These are phyloP conservation scores for Drosophila neocordata DNA, from an alignment of 1,140 invertebrate genomes.

Conservation along the genomic window DNA sequence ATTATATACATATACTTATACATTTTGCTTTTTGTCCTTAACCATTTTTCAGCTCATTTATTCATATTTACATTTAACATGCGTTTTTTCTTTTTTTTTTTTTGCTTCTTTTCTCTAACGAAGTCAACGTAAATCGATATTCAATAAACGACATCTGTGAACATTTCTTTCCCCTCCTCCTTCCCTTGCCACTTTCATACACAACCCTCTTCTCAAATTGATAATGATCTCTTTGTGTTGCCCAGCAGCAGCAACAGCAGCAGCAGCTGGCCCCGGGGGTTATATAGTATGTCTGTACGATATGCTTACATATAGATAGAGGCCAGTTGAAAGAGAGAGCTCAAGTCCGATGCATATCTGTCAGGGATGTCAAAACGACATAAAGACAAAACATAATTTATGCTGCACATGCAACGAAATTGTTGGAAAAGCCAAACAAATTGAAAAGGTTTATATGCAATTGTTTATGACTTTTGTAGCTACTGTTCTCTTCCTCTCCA, in stretches of 20 bases:
- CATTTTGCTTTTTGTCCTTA: conserved; percentile 10
- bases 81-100: no score
- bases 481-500: conserved; percentile 29
- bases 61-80: conserved; percentile 81
- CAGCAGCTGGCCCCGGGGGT: conserved; percentile 34
- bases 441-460: conserved; percentile 43
- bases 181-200: background rate
- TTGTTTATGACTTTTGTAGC: conserved; percentile 52
- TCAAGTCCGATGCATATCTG: conserved; percentile 67
- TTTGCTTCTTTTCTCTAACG: conserved; percentile 68
- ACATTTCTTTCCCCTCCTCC: conserved; percentile 59
- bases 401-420: conserved; percentile 62
- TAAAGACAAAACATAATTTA: conserved; percentile 62
- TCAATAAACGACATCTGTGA: conserved; percentile 82
- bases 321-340: conserved; percentile 37
- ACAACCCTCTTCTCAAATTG: conserved; percentile 47
- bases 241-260: conserved; percentile 22
- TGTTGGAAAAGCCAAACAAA: conserved; percentile 26
- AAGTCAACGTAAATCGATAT: conserved; percentile 80
- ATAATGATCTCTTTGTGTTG: conserved; percentile 79
- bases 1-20: conserved; percentile 27
- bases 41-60: conserved; percentile 74
- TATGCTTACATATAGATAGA: background rate
- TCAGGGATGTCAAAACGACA: conserved; percentile 72
- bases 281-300: conserved; percentile 12